Conservation (phyloP, 2,888 invertebrate species). For the Machimus rusticus region DNA sequence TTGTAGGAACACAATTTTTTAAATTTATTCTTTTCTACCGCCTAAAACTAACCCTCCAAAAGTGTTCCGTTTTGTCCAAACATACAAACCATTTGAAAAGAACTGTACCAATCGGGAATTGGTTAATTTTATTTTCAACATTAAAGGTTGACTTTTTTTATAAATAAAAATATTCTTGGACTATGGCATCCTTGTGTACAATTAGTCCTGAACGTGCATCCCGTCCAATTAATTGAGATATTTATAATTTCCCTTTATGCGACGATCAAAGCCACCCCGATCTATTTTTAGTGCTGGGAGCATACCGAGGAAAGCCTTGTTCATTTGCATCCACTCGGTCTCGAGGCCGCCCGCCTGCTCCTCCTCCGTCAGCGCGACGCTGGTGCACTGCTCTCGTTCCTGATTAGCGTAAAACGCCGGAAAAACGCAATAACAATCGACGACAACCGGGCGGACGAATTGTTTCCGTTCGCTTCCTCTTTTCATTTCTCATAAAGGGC, state of each 20-base stretch:
- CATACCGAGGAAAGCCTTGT: neutral
- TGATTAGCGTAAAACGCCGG: constrained; percentile 8
- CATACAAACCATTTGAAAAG: no score
- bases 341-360: neutral
- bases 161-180: no score
- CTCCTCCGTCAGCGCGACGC: neutral
- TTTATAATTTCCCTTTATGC: neutral
- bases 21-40: no score
- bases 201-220: neutral
- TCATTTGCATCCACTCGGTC: neutral
- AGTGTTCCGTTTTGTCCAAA: no score
- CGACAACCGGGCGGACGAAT: constrained; percentile 10
- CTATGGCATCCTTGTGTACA: no score
- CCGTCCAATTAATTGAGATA: neutral
- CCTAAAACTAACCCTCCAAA: no score
- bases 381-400: neutral
- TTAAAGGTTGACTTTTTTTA: no score
- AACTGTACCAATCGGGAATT: no score
- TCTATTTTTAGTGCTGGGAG: neutral
- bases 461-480: constrained; percentile 24
- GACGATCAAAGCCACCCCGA: neutral
- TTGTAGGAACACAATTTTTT: no score
- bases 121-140: no score
- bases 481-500: neutral
- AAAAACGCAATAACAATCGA: constrained; percentile 21